Percentiles rank a stretch among this genome's conserved stretches.
Evolutionary conservation across 2,888 invertebrate species (phyloP).

Genomic region (Doris montereyensis): DNA sequence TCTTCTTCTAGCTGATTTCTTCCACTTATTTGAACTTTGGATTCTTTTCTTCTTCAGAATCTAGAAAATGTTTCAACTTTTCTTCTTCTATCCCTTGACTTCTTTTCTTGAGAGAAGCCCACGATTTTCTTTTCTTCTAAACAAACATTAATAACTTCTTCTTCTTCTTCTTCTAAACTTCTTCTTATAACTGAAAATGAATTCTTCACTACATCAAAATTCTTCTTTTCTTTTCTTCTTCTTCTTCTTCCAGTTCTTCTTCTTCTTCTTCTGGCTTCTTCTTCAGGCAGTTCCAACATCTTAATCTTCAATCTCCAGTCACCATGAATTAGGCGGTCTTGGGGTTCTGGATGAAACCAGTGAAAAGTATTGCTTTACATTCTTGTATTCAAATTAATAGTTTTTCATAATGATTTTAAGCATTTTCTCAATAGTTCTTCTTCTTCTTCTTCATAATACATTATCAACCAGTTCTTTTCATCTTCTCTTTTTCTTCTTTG

Average conservation of each 20-base stretch:
- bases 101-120: not conserved
- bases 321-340: constrained; percentile 47
- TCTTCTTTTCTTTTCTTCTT: constrained; percentile 39
- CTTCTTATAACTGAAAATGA: too few species aligned
- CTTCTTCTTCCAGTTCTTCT: constrained; percentile 51
- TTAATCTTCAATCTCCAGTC: constrained; percentile 57
- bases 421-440: too few species aligned
- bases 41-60: too few species aligned
- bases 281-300: constrained; percentile 48
- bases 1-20: too few species aligned
- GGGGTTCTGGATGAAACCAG: constrained; percentile 49
- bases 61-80: too few species aligned
- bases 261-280: constrained; percentile 56
- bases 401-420: too few species aligned
- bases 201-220: too few species aligned
- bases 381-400: too few species aligned
- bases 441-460: too few species aligned
- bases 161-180: not conserved
- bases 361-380: constrained; percentile 48
- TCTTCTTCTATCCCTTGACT: not conserved
- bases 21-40: too few species aligned
- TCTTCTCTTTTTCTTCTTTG: too few species aligned
- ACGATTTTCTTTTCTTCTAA: not conserved
- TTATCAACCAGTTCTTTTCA: too few species aligned
- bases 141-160: not conserved